Evolutionary conservation across 2,888 invertebrate species (phyloP).

Genomic region (Bombyx huttoni): DNA sequence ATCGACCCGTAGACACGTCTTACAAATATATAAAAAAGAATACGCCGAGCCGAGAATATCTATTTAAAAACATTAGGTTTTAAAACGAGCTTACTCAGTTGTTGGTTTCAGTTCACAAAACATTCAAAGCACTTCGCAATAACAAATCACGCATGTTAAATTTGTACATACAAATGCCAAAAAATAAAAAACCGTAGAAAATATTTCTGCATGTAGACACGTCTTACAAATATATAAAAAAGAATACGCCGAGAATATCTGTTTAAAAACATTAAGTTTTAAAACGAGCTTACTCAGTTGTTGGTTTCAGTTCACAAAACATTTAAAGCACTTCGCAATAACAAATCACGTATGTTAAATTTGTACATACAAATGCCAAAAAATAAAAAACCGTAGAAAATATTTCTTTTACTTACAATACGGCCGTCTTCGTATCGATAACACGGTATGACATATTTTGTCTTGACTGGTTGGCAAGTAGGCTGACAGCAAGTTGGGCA

Average conservation of each 20-base stretch:
- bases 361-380: neutral
- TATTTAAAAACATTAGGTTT: too few species aligned
- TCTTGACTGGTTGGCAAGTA: constrained; percentile 32
- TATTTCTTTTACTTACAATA: constrained; percentile 40
- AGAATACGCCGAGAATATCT: too few species aligned
- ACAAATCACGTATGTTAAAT: neutral
- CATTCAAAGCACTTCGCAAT: neutral
- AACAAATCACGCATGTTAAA: neutral
- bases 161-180: neutral
- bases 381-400: neutral
- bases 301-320: constrained; percentile 19
- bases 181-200: neutral
- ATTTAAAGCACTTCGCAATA: neutral
- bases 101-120: constrained; percentile 20
- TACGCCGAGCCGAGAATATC: too few species aligned
- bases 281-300: constrained; percentile 1
- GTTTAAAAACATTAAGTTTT: too few species aligned
- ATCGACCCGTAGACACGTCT: too few species aligned
- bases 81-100: neutral
- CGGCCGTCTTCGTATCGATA: constrained; percentile 63
- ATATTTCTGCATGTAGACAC: neutral
- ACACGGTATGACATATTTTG: constrained; percentile 60
- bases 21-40: too few species aligned
- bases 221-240: too few species aligned
- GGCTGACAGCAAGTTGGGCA: constrained; percentile 14